Base-by-base conservation (phyloP, 2,888 invertebrate species). In the Cecidostiba fungosa region DNA sequence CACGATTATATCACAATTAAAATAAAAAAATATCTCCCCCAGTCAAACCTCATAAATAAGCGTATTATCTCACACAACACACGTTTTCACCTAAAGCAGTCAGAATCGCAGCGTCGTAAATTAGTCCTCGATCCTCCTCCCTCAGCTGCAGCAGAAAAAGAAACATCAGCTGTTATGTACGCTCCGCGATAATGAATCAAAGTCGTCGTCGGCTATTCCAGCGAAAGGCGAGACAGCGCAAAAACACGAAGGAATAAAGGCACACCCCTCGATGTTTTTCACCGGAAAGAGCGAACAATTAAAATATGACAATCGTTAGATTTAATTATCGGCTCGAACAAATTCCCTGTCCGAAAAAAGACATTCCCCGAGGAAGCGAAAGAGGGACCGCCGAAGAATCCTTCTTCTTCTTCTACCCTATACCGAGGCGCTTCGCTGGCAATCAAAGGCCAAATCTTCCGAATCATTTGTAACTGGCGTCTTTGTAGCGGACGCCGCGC, bases 231-330 rank as follows among this genome's bases (percentile, higher is more conserved):
- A 59, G 74, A 69, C 29, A 16, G 29, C 14, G 36, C n/a, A 82
- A 69, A 39, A 89, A 89, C 23, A 19, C 26, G 32, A 32, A 74
- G 16, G 29, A 36, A n/a, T 23, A 19, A 26, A 79, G 43, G 39
- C 62, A 26, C 59, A 36, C 8, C 80, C 16, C 62, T 19, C 23
- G 23, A 54, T 77, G 16, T 23, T 74, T 80, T 81, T 36, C 29
- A 16, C 29, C 32, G 59, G 23, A 72, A 91, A 90, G 91, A 89
- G 54, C n/a, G 91, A 90, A 93, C 91, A 92, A 92, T 93, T 92
- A 93, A 93, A 92, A 91, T 91, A 91, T 92, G 92, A 92, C 91
- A 92, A 92, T 93, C 92, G 92, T 92, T 91, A 90, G 90, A 92
- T 92, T 93, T 93, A 93, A 93, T 93, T 93, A 92, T 92, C 90